Base-by-base conservation (phyloP, 2,113 vertebrate species). In the Cheilinus undulatus region DNA sequence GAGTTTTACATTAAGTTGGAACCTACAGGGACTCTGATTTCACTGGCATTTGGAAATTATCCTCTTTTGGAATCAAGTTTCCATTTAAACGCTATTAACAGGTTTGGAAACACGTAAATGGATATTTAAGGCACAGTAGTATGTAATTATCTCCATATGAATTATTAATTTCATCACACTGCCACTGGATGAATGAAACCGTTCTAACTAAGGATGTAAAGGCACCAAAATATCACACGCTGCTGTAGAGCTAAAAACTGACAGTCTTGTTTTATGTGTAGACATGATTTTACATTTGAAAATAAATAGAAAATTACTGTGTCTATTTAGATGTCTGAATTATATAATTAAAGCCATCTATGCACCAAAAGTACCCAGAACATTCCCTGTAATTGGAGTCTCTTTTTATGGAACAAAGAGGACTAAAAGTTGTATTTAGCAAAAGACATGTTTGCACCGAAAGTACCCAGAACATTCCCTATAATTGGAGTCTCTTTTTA, bases 1-100 rank as follows among this genome's bases (percentile, higher is more conserved):
- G 64, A 84, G 69, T 84, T 78, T 87, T 80, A 69, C 82, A 86
- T 89, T 84, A 86, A 80, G 28, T 76, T 43, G 38, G 54, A 86
- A 78, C 79, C 86, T 66, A 76, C 81, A 50, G 86, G 81, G 90
- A 89, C 81, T 72, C 46, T 63, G 57, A 73, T 80, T 87, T 84
- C 56, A 68, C 53, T 62, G 40, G 34, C 32, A 81, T 80, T 79
- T 61, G 15, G 86, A 82, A 58, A 71, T 78, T 80, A 83, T 77
- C 78, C 75, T 80, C 69, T 50, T 82, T 81, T 75, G 49, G 86
- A 86, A 88, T 86, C 76, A 80, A 64, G 51, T 83, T 88, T 80
- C 76, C 54, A 83, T 88, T 85, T 75, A 70, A 86, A 83, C 79
- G 85, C 78, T 54, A 81, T 83, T 79, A 86, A 57, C 69, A 69